These are phyloP conservation scores for Pachymerium ferrugineum DNA, from an alignment of 2,888 invertebrate species.

Conservation along the genomic window DNA sequence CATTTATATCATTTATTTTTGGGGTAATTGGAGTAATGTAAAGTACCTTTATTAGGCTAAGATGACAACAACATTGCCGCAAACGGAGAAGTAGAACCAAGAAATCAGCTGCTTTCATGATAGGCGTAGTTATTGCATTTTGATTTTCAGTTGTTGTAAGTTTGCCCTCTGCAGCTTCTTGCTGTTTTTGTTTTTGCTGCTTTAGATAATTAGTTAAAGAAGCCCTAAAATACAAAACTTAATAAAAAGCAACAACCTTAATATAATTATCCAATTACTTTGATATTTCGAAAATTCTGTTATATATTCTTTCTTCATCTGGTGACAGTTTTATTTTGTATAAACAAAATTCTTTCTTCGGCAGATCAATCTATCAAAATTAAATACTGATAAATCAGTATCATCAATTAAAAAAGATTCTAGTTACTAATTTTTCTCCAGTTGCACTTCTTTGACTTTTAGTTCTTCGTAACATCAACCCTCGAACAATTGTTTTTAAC, in stretches of 20 bases:
- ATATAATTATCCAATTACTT: too few species aligned
- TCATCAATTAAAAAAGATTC: background rate
- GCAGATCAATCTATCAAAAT: constrained; percentile 56
- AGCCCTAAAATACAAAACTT: constrained; percentile 41
- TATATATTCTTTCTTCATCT: constrained; percentile 61
- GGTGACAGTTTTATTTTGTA: constrained; percentile 43
- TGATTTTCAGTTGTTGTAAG: background rate
- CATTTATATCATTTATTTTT: background rate
- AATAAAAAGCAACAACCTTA: background rate
- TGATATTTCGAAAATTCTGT: constrained; percentile 55
- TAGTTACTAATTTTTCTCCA: constrained; percentile 51
- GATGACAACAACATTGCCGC: constrained; percentile 84
- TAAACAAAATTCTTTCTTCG: constrained; percentile 58
- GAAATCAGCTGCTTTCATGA: constrained; percentile 39
- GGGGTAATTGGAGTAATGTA: background rate
- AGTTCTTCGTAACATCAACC: constrained; percentile 78
- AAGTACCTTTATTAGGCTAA: constrained; percentile 64
- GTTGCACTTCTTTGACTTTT: constrained; percentile 67
- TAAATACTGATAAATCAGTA: constrained; percentile 27
- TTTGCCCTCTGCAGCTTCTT: constrained; percentile 29
- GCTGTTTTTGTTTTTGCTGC: constrained; percentile 44
- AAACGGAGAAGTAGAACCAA: constrained; percentile 74
- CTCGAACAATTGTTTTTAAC: constrained; percentile 76
- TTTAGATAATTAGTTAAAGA: constrained; percentile 45
- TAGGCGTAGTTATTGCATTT: background rate